These are phyloP conservation scores for Scatophagus argus DNA, from an alignment of 2,113 vertebrate genomes.

Conservation along the genomic window DNA sequence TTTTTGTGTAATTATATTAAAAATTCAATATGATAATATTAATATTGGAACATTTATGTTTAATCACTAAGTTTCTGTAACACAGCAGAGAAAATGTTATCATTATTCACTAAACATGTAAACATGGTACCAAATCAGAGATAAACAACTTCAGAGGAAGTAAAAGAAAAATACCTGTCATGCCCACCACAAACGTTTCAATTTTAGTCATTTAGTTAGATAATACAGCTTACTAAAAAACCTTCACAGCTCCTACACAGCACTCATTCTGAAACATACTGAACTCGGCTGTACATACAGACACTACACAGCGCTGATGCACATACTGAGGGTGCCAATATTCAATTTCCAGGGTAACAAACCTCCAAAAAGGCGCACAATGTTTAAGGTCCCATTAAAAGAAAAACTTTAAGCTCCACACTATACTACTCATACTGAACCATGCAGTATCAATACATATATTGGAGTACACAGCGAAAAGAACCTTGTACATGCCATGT, in stretches of 20 bases:
- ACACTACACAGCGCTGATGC: background rate
- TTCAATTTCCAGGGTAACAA: conserved; percentile 1
- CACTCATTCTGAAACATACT: background rate
- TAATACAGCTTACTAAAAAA: background rate
- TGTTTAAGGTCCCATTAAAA: background rate
- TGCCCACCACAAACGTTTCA: background rate
- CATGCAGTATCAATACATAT: background rate
- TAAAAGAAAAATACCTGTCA: background rate
- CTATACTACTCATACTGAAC: background rate
- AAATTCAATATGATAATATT: background rate
- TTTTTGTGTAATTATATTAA: background rate
- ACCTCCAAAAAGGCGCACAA: background rate
- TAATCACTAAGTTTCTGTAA: background rate
- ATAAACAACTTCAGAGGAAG: background rate
- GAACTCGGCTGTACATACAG: background rate
- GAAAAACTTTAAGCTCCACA: background rate
- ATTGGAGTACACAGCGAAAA: background rate
- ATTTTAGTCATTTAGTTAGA: background rate
- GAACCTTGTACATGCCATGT: background rate
- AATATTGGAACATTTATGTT: background rate
- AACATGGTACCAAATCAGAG: no score
- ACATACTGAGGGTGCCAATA: background rate
- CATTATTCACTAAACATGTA: background rate
- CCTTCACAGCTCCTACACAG: background rate
- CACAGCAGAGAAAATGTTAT: background rate